These are phyloP conservation scores for Colletes collaris DNA, from an alignment of 2,888 invertebrate genomes.

Conservation along the genomic window DNA sequence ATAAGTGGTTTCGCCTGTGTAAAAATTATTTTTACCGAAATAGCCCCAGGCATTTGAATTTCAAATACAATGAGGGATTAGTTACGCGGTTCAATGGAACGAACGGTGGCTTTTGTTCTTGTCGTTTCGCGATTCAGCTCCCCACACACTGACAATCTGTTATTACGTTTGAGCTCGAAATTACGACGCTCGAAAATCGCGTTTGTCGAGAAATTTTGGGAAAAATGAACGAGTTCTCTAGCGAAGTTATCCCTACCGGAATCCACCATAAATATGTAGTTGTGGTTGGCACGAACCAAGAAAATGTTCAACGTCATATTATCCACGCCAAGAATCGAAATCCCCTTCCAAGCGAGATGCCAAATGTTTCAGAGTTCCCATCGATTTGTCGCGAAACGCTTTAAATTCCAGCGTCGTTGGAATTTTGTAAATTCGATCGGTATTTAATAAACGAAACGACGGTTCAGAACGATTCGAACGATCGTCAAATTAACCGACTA, in stretches of 20 bases:
- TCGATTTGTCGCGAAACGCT: neutral
- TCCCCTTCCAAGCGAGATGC: neutral
- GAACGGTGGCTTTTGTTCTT: neutral
- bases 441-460: too few species aligned
- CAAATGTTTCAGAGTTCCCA: conserved; percentile 33
- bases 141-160: neutral
- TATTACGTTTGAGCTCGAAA: neutral
- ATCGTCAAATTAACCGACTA: too few species aligned
- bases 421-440: neutral
- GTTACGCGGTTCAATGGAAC: conserved; percentile 6
- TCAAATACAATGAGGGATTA: neutral
- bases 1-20: neutral
- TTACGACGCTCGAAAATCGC: too few species aligned
- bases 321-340: conserved; percentile 43
- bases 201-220: too few species aligned
- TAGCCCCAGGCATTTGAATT: neutral
- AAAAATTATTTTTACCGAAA: conserved; percentile 12
- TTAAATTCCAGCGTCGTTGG: neutral
- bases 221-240: too few species aligned
- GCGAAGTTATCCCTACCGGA: too few species aligned
- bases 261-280: conserved; percentile 47
- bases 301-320: conserved; percentile 47
- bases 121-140: neutral
- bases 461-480: too few species aligned
- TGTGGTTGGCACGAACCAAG: conserved; percentile 30